phyloP scores from a whole-genome alignment of 2,888 invertebrate genomes.

The Drosophila monieri region DNA sequence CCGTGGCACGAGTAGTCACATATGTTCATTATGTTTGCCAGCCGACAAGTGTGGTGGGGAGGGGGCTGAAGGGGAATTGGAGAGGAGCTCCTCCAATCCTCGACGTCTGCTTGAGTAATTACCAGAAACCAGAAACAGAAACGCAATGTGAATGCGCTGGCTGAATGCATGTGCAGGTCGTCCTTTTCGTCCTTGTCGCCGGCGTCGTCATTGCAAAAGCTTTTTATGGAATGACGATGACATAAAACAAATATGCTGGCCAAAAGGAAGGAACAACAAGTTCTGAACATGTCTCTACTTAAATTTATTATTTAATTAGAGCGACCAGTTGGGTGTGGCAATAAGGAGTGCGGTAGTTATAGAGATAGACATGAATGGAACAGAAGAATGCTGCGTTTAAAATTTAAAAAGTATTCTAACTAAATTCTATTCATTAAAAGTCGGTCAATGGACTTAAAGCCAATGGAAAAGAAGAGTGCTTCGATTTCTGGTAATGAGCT shows the following conservation, averaged over 20 bases:
- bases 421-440: not conserved
- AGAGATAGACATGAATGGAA: not conserved
- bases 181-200: constrained; percentile 39
- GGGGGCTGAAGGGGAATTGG: not conserved
- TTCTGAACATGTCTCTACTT: constrained; percentile 34
- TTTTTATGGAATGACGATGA: constrained; percentile 63
- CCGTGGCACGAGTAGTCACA: constrained; percentile 47
- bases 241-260: constrained; percentile 47
- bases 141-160: constrained; percentile 50
- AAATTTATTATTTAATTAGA: constrained; percentile 68
- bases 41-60: constrained; percentile 54
- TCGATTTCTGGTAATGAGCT: not conserved
- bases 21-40: constrained; percentile 72
- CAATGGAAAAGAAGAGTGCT: not conserved
- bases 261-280: constrained; percentile 36
- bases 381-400: not conserved
- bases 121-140: constrained; percentile 61
- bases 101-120: constrained; percentile 74
- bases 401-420: not conserved
- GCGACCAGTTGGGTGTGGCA: constrained; percentile 29
- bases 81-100: constrained; percentile 51
- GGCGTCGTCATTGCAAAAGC: constrained; percentile 39
- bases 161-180: constrained; percentile 46
- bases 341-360: not conserved
- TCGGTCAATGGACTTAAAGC: not conserved